Evolutionary conservation across 2,888 invertebrate genomes (phyloP).

Genomic region (Oxytorus armatus): DNA sequence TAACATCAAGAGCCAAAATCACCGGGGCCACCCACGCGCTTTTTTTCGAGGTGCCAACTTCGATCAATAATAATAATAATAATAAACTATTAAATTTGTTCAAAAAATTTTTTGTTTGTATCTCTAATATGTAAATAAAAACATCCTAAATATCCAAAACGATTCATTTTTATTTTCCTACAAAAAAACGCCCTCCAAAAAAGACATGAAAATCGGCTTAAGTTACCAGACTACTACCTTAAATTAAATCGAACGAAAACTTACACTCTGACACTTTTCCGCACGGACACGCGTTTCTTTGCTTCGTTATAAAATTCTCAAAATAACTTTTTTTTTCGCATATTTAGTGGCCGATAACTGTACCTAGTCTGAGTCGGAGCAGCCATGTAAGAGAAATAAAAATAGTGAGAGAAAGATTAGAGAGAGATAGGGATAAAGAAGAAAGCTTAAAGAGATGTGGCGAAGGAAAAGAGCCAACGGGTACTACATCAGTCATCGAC

Average conservation of each 20-base stretch:
- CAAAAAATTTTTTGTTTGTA: too few species aligned
- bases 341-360: constrained; percentile 13
- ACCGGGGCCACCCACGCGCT: too few species aligned
- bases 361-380: neutral
- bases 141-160: too few species aligned
- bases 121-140: too few species aligned
- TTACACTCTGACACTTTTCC: neutral
- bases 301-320: neutral
- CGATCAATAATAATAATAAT: too few species aligned
- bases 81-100: too few species aligned
- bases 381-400: neutral
- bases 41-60: too few species aligned
- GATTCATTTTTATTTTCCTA: too few species aligned
- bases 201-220: too few species aligned
- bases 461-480: constrained; percentile 57
- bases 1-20: too few species aligned
- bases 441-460: constrained; percentile 47
- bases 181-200: too few species aligned
- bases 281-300: neutral
- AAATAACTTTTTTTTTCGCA: neutral
- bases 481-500: constrained; percentile 74
- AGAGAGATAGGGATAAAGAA: constrained; percentile 27
- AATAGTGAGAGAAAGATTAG: constrained; percentile 29
- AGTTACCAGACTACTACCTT: too few species aligned
- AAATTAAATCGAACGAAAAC: neutral